Base-by-base conservation (phyloP, 1,140 invertebrate species). In the Diuraphis noxia region DNA sequence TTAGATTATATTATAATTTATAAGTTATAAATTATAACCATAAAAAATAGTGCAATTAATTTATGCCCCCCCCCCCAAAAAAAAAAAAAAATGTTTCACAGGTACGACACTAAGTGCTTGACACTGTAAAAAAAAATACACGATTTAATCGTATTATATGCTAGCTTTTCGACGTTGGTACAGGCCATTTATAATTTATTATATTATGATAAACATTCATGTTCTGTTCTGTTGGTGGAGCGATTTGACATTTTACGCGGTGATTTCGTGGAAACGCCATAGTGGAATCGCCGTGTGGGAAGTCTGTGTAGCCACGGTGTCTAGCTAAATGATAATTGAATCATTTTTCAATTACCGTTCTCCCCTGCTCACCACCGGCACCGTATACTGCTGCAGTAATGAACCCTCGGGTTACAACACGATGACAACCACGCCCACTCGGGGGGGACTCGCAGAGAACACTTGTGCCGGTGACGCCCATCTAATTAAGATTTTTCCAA, bases 311-410 rank as follows among this genome's bases (percentile, higher is more conserved):
- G 56, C 56, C 77, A 82, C 43, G 34, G 34, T 38, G 77, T 52
- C 77, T 91, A 82, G 77, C 77, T 77, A 38, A 46, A 90, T 46
- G 88, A 52, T 86, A 91, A 91, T 91, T 38, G 41, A 91, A 91
- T 91, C 89, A 82, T 82, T 91, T 91, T 82, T 17, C 89, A 91
- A 91, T 91, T 91, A 91, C 89, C 89, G 89, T 90, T 89, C 63
- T 89, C n/a, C n/a, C 2, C 30, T 2, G 19, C 21, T 89, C 38
- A n/a, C 23, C 56, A 9, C 30, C 40, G 10, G 25, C 41, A 46
- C 21, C 13, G 5, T 38, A 34, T 2, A 38, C 63, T 4, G 63
- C 10, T 17, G 17, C n/a, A 34, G n/a, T 72, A 8, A 34, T n/a
- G 56, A n/a, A 63, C 72, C 89, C 77, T 79, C 41, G n/a, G 72